Conservation (phyloP, 1,140 invertebrate species). For the Coelopa frigida region DNA sequence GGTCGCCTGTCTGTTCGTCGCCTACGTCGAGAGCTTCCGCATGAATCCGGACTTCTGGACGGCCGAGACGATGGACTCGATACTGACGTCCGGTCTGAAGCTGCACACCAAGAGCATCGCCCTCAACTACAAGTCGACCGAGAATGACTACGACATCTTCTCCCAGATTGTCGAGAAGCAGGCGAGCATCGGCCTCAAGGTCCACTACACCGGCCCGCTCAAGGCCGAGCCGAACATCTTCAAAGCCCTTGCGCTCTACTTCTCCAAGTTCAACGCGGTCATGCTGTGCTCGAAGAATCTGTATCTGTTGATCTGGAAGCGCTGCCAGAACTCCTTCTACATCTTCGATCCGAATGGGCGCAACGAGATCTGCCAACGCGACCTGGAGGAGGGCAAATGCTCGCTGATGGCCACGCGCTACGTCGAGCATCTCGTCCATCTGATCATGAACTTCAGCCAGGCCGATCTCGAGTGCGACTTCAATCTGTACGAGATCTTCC, state of each 20-base stretch:
- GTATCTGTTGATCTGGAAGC: slow-evolving; percentile 39
- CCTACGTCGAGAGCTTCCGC: slow-evolving; percentile 35
- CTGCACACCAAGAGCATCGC: slow-evolving; percentile 22
- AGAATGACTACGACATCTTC: slow-evolving; percentile 34
- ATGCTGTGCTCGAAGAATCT: slow-evolving; percentile 28
- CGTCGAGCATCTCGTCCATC: slow-evolving; percentile 34
- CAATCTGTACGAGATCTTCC: slow-evolving; percentile 30
- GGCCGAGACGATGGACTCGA: slow-evolving; percentile 28
- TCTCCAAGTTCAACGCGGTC: slow-evolving; percentile 34
- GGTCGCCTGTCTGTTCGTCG: slow-evolving; percentile 30
- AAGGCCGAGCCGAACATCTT: slow-evolving; percentile 37
- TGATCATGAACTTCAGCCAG: slow-evolving; percentile 31
- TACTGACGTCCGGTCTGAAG: slow-evolving; percentile 28
- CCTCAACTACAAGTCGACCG: slow-evolving; percentile 24
- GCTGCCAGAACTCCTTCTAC: slow-evolving; percentile 31
- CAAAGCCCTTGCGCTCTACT: slow-evolving; percentile 31
- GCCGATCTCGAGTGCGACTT: slow-evolving; percentile 24
- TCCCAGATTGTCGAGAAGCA: slow-evolving; percentile 27
- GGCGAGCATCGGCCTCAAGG: slow-evolving; percentile 23
- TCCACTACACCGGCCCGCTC: slow-evolving; percentile 28
- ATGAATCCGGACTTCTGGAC: slow-evolving; percentile 41
- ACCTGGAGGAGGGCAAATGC: slow-evolving; percentile 30
- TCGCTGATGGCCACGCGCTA: slow-evolving; percentile 28
- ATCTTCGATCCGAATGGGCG: slow-evolving; percentile 41
- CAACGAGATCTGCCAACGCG: slow-evolving; percentile 24